Percentiles rank a stretch among this genome's conserved stretches.
phyloP scores from a whole-genome alignment of 2,888 invertebrate genomes.

The Andrena praecox region DNA sequence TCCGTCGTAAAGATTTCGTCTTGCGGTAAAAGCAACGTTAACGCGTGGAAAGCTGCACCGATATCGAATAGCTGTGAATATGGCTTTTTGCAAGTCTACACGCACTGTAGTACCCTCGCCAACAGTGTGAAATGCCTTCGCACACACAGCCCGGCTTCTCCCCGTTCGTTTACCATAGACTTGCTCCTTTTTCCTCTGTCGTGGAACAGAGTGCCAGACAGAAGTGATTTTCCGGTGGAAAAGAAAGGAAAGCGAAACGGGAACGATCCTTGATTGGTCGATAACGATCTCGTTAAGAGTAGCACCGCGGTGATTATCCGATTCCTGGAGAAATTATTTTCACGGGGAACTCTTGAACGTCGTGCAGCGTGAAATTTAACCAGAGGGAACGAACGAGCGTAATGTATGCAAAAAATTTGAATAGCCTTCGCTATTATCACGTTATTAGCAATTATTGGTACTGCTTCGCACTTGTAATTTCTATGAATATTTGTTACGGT shows the following conservation, averaged over 20 bases:
- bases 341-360: not conserved
- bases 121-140: slow-evolving; percentile 47
- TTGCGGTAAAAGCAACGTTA: not conserved
- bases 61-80: slow-evolving; percentile 29
- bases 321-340: slow-evolving; percentile 27
- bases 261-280: slow-evolving; percentile 36
- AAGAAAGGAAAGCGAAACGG: not conserved
- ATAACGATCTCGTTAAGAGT: slow-evolving; percentile 34
- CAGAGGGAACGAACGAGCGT: not conserved
- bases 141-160: slow-evolving; percentile 29
- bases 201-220: not conserved
- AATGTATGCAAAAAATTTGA: not conserved
- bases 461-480: too few species aligned
- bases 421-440: not conserved
- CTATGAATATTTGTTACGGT: too few species aligned
- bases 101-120: slow-evolving; percentile 54
- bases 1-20: not conserved
- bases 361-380: not conserved
- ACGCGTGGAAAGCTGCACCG: not conserved
- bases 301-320: slow-evolving; percentile 10
- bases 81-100: slow-evolving; percentile 66
- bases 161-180: slow-evolving; percentile 32
- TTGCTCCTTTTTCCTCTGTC: slow-evolving; percentile 10
- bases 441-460: not conserved
- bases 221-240: slow-evolving; percentile 19